Evolutionary conservation across 2,888 invertebrate species (phyloP).

Genomic region (Noctua comes): DNA sequence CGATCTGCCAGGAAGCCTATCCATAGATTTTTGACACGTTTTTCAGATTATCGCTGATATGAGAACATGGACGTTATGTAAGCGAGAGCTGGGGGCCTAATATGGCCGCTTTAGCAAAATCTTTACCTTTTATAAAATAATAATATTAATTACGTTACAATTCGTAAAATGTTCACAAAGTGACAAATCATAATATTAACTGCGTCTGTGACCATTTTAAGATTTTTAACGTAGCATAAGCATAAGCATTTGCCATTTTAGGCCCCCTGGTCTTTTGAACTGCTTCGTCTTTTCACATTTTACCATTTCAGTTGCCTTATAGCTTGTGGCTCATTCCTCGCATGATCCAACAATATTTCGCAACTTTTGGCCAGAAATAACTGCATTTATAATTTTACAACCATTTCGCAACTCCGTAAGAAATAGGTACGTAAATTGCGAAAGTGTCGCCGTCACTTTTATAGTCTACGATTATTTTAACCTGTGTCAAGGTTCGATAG

Average conservation of each 20-base stretch:
- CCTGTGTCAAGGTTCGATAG: conserved; percentile 73
- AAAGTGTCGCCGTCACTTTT: conserved; percentile 70
- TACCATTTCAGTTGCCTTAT: background rate
- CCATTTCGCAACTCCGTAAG: conserved; percentile 46
- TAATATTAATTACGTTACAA: background rate
- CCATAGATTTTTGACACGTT: background rate
- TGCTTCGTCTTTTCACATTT: background rate
- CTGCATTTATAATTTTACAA: conserved; percentile 28
- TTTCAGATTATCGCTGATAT: background rate
- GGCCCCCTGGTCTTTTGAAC: background rate
- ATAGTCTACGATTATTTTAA: conserved; percentile 59
- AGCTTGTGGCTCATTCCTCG: background rate
- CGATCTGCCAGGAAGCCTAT: background rate
- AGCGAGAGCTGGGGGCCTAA: background rate
- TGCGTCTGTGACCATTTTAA: background rate
- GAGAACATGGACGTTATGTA: background rate
- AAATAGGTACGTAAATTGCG: conserved; percentile 63
- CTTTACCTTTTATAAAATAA: background rate
- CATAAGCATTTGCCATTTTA: too few species aligned
- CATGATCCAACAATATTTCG: background rate
- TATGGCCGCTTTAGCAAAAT: background rate
- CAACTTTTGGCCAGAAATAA: conserved; percentile 19
- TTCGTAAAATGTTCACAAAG: too few species aligned
- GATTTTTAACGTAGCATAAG: background rate
- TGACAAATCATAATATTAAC: background rate